Percentiles rank a stretch among this genome's conserved stretches.
Conservation (phyloP, 2,888 invertebrate genomes). For the Tuberolachnus salignus region DNA sequence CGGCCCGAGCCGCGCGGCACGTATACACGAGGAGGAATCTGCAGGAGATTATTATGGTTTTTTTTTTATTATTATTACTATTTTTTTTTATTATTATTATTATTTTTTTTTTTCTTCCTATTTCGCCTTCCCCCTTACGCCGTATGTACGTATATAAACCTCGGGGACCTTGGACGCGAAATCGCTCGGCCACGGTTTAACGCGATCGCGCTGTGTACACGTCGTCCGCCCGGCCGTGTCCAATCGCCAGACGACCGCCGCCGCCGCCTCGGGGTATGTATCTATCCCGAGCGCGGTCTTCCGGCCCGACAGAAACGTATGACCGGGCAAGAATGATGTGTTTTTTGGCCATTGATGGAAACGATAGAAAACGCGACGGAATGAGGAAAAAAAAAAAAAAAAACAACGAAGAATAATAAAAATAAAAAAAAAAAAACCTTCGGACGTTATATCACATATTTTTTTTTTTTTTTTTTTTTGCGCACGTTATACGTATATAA, state of each 20-base stretch:
- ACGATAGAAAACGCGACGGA: no score
- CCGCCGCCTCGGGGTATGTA: constrained; percentile 3
- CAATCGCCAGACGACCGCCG: constrained; percentile 46
- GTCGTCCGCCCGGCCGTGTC: constrained; percentile 48
- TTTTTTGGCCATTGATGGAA: constrained; percentile 9
- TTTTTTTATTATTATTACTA: no score
- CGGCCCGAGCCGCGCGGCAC: constrained; percentile 11
- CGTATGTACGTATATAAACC: neutral
- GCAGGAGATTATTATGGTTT: constrained; percentile 35
- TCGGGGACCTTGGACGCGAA: constrained; percentile 45
- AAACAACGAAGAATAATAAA: no score
- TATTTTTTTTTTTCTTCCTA: neutral
- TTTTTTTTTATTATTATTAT: neutral
- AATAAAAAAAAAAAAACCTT: neutral
- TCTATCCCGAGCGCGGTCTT: neutral
- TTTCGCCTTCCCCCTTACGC: neutral
- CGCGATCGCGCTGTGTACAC: constrained; percentile 49
- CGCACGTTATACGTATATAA: no score
- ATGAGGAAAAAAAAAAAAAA: no score
- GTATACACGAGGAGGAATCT: constrained; percentile 43
- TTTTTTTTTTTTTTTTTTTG: no score
- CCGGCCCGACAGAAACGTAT: constrained; percentile 27
- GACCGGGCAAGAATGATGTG: constrained; percentile 22
- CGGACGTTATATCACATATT: neutral
- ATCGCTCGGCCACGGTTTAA: constrained; percentile 54